phyloP scores from a whole-genome alignment of 2,797 vertebrate genomes.

The Tapera naevia region DNA sequence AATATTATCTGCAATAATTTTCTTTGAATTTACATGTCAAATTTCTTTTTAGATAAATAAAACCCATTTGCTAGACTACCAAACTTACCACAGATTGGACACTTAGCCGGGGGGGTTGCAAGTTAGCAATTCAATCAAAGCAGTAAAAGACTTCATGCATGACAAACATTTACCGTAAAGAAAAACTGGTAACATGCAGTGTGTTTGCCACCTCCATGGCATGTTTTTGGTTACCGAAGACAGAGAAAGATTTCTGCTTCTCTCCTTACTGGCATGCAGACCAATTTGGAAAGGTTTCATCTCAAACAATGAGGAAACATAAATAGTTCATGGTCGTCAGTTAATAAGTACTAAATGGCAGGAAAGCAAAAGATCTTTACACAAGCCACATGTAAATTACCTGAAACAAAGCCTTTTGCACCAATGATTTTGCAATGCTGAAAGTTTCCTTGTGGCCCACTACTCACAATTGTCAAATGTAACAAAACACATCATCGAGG shows the following conservation, averaged over 20 bases:
- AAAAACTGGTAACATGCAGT: not conserved
- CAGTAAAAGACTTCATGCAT: not conserved
- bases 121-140: not conserved
- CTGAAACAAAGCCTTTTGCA: not conserved
- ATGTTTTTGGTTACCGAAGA: not conserved
- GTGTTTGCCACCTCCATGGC: not conserved
- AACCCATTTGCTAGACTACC: not conserved
- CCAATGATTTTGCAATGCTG: not conserved
- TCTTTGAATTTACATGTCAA: not conserved
- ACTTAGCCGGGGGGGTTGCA: not conserved
- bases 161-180: conserved; percentile 19
- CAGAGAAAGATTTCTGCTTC: not conserved
- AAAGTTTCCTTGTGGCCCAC: not conserved
- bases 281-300: not conserved
- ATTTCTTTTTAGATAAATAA: not conserved
- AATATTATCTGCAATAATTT: not conserved
- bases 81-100: not conserved
- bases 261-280: not conserved
- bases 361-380: not conserved
- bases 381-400: not conserved
- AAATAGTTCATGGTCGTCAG: not conserved
- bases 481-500: accelerated
- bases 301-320: not conserved
- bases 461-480: not conserved
- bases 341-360: not conserved